Evolutionary conservation across 2,888 invertebrate species (phyloP).

Genomic region (Pristionchus entomophagus): DNA sequence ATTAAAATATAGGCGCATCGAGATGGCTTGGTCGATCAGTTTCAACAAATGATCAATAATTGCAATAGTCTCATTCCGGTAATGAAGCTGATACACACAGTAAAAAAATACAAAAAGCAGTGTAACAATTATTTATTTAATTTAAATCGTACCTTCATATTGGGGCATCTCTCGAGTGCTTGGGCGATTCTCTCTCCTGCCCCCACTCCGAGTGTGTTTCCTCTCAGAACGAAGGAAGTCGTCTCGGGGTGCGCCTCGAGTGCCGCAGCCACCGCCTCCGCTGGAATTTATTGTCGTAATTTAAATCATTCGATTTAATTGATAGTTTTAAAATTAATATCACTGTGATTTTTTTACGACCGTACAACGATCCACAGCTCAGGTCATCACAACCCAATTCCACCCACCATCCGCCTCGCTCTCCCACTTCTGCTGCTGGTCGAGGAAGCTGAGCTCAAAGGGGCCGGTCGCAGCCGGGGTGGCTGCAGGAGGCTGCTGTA

Average conservation of each 20-base stretch:
- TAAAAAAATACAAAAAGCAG: too few relatives aligned
- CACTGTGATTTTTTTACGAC: too few relatives aligned
- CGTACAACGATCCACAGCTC: too few relatives aligned
- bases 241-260: slow-evolving; percentile 51
- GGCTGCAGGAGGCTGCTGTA: not conserved
- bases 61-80: too few relatives aligned
- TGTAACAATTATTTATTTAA: too few relatives aligned
- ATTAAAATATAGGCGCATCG: too few relatives aligned
- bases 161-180: slow-evolving; percentile 53
- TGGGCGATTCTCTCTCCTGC: slow-evolving; percentile 61
- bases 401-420: slow-evolving; percentile 39
- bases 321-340: not conserved
- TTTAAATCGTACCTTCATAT: slow-evolving; percentile 19
- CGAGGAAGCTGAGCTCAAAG: slow-evolving; percentile 51
- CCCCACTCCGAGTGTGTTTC: slow-evolving; percentile 69
- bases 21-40: too few relatives aligned
- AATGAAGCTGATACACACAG: too few relatives aligned
- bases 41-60: too few relatives aligned
- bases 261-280: slow-evolving; percentile 55
- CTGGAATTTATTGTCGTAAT: too few relatives aligned
- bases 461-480: not conserved
- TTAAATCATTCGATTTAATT: not conserved
- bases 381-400: not conserved
- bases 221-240: slow-evolving; percentile 59
- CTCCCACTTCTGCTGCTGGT: slow-evolving; percentile 54